Evolutionary conservation across 1,140 invertebrate genomes (phyloP), one percentile per base, ranked within the genome.

Genomic region (Rhopalosiphum maidis): DNA sequence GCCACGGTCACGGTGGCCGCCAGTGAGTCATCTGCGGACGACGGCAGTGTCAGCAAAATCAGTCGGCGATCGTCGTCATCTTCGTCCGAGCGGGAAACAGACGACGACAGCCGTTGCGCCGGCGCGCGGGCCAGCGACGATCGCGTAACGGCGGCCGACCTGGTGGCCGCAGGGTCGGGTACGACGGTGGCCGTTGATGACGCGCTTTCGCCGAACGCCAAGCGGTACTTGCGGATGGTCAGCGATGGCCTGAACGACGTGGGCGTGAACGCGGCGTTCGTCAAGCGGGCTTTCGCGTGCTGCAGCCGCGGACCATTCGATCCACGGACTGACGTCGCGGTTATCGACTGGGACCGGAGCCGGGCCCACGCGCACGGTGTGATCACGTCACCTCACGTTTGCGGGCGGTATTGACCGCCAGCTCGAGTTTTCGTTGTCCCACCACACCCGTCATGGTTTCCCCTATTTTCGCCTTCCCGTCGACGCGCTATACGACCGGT

Each of bases 201-300:
- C 25, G 25, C 46, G 46, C 25, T 92, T 6, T 85, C 91, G 68
- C n/a, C 91, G 4, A 55, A 54, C 48, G 77, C 91, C 77, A 35
- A 30, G 4, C 35, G 82, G 22, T 93, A 93, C 48, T n/a, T 93
- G 35, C 91, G 82, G 18, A 85, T 54, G 9, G 91, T 93, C 82
- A 86, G 82, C 77, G 82, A 93, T 22, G 48, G 91, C 11, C 35
- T 93, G 25, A 93, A 83, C 82, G 91, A 93, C 77, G 35, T 86
- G 48, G 91, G 91, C n/a, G 48, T 93, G n/a, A 86, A 51, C 82
- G 82, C 48, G 23, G 68, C 91, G 77, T 86, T 93, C 77, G 91
- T 85, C 48, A 25, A 35, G 9, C 91, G 82, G 35, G n/a, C 91
- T 48, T 93, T 54, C 91, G 82, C 48, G 46, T 93, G 88, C 30